Percentiles rank a stretch among this genome's conserved stretches.
Evolutionary conservation across 2,888 invertebrate genomes (phyloP).

Genomic region (Pheosia gnoma): DNA sequence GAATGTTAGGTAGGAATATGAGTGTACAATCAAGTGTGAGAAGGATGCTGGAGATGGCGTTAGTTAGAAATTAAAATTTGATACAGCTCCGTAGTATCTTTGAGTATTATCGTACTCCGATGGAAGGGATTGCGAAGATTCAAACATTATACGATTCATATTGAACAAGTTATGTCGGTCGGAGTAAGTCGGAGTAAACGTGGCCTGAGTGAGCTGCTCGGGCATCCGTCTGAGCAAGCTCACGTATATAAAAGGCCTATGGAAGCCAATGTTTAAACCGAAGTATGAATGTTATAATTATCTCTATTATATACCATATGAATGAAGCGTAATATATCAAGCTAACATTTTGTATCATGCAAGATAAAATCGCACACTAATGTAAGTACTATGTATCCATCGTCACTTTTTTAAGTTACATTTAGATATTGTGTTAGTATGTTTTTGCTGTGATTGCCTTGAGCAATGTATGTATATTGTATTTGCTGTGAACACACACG

Average conservation of each 20-base stretch:
- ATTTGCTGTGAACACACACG: constrained; percentile 64
- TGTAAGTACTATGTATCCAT: constrained; percentile 36
- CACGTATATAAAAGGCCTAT: not conserved
- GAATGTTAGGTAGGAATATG: constrained; percentile 53
- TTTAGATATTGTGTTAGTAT: constrained; percentile 66
- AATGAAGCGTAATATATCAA: constrained; percentile 46
- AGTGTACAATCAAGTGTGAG: constrained; percentile 42
- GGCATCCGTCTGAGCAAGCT: not conserved
- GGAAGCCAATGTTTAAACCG: constrained; percentile 9
- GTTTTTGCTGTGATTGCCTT: constrained; percentile 41
- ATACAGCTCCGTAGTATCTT: constrained; percentile 61
- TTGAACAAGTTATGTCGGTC: constrained; percentile 17
- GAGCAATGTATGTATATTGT: constrained; percentile 65
- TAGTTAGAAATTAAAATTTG: constrained; percentile 64
- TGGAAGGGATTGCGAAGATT: constrained; percentile 50
- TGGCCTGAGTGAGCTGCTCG: not conserved
- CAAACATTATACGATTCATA: constrained; percentile 31
- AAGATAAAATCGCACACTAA: constrained; percentile 61
- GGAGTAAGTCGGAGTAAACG: constrained; percentile 11
- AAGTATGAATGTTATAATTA: constrained; percentile 29
- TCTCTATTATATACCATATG: constrained; percentile 31
- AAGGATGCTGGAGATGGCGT: constrained; percentile 27
- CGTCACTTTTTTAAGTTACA: constrained; percentile 45
- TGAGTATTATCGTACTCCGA: constrained; percentile 49
- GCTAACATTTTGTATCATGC: constrained; percentile 63